phyloP scores from a whole-genome alignment of 2,888 invertebrate genomes.

The Cheilosia variabilis region DNA sequence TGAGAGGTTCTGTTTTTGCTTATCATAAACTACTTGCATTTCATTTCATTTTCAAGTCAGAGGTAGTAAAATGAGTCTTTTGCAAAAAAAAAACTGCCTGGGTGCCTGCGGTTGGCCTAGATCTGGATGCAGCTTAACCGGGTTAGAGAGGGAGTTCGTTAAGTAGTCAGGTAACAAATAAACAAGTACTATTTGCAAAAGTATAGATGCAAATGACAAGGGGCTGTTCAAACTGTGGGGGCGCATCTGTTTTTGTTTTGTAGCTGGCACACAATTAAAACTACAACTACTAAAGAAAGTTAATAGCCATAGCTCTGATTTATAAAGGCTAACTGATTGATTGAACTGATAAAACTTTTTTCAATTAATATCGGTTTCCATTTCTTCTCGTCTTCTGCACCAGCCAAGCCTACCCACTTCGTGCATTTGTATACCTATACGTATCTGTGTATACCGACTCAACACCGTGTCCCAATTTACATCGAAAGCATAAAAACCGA shows the following conservation, averaged over 20 bases:
- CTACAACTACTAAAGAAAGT: background rate
- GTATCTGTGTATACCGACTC: background rate
- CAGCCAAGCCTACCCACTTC: background rate
- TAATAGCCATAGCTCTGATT: constrained; percentile 11
- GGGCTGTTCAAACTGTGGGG: too few species aligned
- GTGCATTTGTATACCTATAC: background rate
- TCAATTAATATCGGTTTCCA: constrained; percentile 8
- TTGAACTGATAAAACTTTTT: constrained; percentile 7
- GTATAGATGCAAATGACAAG: too few species aligned
- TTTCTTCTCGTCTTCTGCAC: background rate
- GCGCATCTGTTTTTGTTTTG: background rate
- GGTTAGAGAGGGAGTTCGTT: too few species aligned
- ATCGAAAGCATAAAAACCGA: constrained; percentile 14
- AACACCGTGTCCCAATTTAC: constrained; percentile 4
- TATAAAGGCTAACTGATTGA: constrained; percentile 1
- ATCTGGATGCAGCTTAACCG: too few species aligned
- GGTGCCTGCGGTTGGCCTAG: too few species aligned
- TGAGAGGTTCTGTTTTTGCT: too few species aligned
- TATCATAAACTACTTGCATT: too few species aligned
- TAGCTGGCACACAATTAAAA: background rate
- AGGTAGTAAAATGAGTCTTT: too few species aligned
- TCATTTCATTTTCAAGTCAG: too few species aligned
- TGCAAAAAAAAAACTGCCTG: too few species aligned
- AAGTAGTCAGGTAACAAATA: too few species aligned
- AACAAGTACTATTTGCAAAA: too few species aligned